Conservation (phyloP, 2,113 vertebrate species). For the Dicerorhinus sumatrensis region DNA sequence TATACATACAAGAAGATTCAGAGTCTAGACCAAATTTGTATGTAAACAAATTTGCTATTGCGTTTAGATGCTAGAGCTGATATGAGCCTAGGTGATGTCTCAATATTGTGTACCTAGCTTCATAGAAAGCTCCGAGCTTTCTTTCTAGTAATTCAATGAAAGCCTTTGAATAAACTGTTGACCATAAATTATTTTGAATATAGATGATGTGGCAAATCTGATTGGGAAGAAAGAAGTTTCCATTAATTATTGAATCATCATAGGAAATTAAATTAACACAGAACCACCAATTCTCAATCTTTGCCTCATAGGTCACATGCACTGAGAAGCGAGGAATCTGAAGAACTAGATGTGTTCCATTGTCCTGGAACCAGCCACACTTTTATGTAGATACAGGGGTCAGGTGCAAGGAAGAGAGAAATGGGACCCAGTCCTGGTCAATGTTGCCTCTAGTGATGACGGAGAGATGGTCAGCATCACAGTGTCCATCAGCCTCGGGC, state of each 20-base stretch:
- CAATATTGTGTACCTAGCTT: not conserved
- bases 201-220: not conserved
- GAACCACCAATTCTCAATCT: not conserved
- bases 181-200: not conserved
- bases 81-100: not conserved
- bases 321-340: constrained; percentile 74
- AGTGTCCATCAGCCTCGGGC: constrained; percentile 67
- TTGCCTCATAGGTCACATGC: constrained; percentile 79
- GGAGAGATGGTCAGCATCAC: constrained; percentile 66
- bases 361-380: constrained; percentile 58
- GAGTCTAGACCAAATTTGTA: not conserved
- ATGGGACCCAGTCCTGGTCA: constrained; percentile 81
- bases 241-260: not conserved
- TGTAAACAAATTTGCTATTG: not conserved
- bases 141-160: not conserved
- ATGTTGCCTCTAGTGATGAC: constrained; percentile 78
- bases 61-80: not conserved
- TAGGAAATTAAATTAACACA: too few relatives aligned
- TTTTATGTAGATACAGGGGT: constrained; percentile 60
- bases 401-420: constrained; percentile 69
- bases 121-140: not conserved
- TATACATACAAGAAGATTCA: not conserved
- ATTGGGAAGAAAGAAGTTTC: not conserved
- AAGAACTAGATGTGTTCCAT: constrained; percentile 77
- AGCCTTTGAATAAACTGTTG: not conserved